Percentiles rank a stretch among this genome's conserved stretches.
Conservation (phyloP, 2,113 vertebrate species). For the Manacus vitellinus region DNA sequence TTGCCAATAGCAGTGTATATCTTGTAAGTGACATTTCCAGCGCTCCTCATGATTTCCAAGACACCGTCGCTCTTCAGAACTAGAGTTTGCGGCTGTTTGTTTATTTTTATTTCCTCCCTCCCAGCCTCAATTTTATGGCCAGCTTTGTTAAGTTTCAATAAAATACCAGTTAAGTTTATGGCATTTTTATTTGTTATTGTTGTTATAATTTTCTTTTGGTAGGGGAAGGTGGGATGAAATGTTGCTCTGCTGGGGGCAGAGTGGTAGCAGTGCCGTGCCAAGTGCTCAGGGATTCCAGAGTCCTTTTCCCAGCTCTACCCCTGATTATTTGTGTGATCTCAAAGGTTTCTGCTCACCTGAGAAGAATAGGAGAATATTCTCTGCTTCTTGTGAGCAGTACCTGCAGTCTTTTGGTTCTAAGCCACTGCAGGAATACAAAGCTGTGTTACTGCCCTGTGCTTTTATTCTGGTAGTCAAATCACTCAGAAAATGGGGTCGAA, state of each 20-base stretch:
- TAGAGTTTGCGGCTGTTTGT: conserved; percentile 10
- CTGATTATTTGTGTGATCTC: background rate
- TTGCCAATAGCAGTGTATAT: conserved; percentile 52
- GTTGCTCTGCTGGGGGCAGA: background rate
- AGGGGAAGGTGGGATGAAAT: background rate
- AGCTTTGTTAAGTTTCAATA: conserved; percentile 35
- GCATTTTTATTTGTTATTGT: conserved; percentile 16
- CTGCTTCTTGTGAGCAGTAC: background rate
- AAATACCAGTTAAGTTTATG: background rate
- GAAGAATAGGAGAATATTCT: background rate
- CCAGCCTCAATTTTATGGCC: background rate
- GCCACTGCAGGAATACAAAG: background rate
- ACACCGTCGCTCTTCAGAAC: background rate
- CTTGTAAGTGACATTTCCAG: conserved; percentile 52
- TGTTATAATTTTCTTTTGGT: background rate
- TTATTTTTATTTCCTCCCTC: conserved; percentile 34
- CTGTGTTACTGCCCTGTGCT: background rate
- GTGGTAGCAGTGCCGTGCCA: background rate
- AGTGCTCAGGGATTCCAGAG: background rate
- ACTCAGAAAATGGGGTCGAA: background rate
- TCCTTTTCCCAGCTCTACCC: background rate
- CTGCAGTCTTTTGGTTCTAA: background rate
- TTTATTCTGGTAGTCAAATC: background rate
- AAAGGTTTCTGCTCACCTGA: background rate
- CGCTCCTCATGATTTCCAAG: conserved; percentile 36